Percentiles rank a stretch among this genome's conserved stretches.
Evolutionary conservation across 1,140 invertebrate genomes (phyloP).

Genomic region (Elymnias hypermnestra): DNA sequence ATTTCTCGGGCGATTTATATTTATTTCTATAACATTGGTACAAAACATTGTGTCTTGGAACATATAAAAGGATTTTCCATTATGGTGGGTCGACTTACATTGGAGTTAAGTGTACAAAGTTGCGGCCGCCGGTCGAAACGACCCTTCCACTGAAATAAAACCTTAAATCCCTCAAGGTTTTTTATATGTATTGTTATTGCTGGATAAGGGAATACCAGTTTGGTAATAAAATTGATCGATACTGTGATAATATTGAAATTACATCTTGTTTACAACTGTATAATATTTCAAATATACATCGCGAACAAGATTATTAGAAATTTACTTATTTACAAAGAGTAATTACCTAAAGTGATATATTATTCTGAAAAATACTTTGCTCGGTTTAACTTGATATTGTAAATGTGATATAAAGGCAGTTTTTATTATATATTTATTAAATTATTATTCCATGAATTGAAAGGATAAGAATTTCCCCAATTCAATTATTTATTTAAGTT

Average conservation of each 20-base stretch:
- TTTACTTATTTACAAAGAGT: too few relatives aligned
- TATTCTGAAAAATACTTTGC: too few relatives aligned
- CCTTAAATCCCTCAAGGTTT: conserved; percentile 32
- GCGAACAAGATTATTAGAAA: too few relatives aligned
- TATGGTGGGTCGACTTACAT: conserved; percentile 40
- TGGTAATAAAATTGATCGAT: not conserved
- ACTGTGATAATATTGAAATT: not conserved
- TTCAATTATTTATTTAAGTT: too few relatives aligned
- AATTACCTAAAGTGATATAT: too few relatives aligned
- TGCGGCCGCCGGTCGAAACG: conserved; percentile 34
- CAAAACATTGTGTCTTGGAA: conserved; percentile 35
- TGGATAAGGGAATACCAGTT: conserved; percentile 4
- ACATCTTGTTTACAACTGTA: too few relatives aligned
- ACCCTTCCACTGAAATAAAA: conserved; percentile 34
- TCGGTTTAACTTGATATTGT: too few relatives aligned
- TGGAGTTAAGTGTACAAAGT: conserved; percentile 42
- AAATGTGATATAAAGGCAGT: too few relatives aligned
- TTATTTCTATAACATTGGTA: conserved; percentile 14
- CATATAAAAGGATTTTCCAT: conserved; percentile 49
- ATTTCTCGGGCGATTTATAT: conserved; percentile 13
- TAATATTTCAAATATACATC: too few relatives aligned
- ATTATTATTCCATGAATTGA: too few relatives aligned
- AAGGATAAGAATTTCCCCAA: too few relatives aligned
- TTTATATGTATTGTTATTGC: conserved; percentile 26
- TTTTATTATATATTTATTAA: too few relatives aligned